Evolutionary conservation across 2,113 vertebrate genomes (phyloP), one percentile per base, ranked within the genome.

Genomic region (Tyto alba): DNA sequence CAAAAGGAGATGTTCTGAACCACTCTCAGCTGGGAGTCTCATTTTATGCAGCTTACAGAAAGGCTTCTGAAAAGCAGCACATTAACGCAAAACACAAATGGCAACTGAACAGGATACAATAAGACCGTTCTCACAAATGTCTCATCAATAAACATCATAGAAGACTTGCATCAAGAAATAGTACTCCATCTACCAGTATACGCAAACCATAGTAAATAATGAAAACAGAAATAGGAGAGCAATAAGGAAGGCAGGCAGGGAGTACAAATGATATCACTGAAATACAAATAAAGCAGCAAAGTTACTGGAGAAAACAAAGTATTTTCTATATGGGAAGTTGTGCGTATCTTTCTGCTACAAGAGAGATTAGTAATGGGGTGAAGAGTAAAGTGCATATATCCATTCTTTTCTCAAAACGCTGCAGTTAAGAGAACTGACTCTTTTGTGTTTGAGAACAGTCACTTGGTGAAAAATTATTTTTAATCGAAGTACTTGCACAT

Each of bases 81-180:
- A 32, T 55, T 13, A 95, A 55, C 4, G 0, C 72, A 77, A 76
- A 88, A 67, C 72, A 85, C 71, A 78, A 95, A 64, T 3, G 60
- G 43, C 52, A 93, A 69, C 57, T 7, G 59, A 92, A 50, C 76
- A 59, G 74, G 77, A 55, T 53, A 78, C 92, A 75, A 32, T 13
- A 60, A 88, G 77, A 36, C 67, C 63, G 73, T 36, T 83, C 81
- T 88, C 78, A 91, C 66, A 89, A 95, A 71, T 40, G 69, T 78
- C 94, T 95, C 81, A 89, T 83, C 91, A 92, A 95, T 69, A 93
- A 95, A 94, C 93, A 95, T 47, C 91, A 85, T 89, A 96, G 91
- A 96, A 84, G 66, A 62, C 74, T 45, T 79, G 77, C 23, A 9
- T 95, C 91, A 96, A 76, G 84, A 76, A 93, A 85, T 32, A 64